Conservation (phyloP, 2,888 invertebrate species). For the Agrilus cyanescens region DNA sequence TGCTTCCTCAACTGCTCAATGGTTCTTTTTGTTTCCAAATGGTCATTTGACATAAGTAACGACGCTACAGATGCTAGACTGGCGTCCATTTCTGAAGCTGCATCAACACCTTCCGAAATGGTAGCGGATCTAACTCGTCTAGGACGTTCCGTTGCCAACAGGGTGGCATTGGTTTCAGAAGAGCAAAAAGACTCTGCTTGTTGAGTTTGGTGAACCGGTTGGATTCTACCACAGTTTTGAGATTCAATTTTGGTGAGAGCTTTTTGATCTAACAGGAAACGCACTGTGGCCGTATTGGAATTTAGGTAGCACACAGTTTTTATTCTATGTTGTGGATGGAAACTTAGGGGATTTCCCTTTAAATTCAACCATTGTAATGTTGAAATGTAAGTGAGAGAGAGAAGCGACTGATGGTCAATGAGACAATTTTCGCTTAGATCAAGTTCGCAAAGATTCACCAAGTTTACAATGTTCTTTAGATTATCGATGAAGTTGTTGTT, state of each 20-base stretch:
- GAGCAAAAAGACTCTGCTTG: not conserved
- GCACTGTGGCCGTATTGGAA: slow-evolving; percentile 36
- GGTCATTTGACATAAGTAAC: slow-evolving; percentile 32
- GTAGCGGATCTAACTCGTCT: slow-evolving; percentile 21
- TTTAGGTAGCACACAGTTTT: slow-evolving; percentile 44
- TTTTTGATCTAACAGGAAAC: slow-evolving; percentile 45
- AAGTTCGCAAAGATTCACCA: slow-evolving; percentile 45
- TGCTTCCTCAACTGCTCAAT: slow-evolving; percentile 44
- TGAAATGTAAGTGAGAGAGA: slow-evolving; percentile 42
- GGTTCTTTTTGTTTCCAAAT: slow-evolving; percentile 46
- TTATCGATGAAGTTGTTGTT: slow-evolving; percentile 54
- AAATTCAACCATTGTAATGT: slow-evolving; percentile 44
- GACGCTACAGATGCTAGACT: slow-evolving; percentile 4
- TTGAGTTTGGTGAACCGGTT: slow-evolving; percentile 5
- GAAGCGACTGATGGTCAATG: slow-evolving; percentile 44
- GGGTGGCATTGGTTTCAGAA: too few species aligned
- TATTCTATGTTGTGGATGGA: slow-evolving; percentile 46
- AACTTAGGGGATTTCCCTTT: slow-evolving; percentile 50
- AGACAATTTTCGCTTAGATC: slow-evolving; percentile 53
- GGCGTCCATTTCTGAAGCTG: too few species aligned
- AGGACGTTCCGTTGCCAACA: slow-evolving; percentile 10
- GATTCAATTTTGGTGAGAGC: slow-evolving; percentile 41
- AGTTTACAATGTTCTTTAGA: slow-evolving; percentile 39
- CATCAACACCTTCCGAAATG: slow-evolving; percentile 8
- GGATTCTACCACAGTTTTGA: slow-evolving; percentile 22